phyloP scores from a whole-genome alignment of 2,888 invertebrate genomes.

The Nomada ferruginata region DNA sequence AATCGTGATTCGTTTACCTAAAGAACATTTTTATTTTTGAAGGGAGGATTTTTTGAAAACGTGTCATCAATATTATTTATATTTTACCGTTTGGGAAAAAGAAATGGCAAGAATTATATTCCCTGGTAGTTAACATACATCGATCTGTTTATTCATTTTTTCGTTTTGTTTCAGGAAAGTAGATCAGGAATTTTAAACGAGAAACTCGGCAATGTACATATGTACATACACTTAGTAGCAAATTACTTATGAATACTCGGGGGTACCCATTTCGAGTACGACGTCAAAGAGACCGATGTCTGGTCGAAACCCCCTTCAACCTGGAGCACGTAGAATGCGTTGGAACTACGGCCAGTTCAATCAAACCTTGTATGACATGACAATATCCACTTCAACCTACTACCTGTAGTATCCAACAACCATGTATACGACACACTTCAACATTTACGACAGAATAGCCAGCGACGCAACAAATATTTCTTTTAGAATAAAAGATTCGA shows the following conservation, averaged over 20 bases:
- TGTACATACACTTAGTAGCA: conserved; percentile 25
- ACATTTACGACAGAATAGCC: neutral
- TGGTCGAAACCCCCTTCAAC: conserved; percentile 39
- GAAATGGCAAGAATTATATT: no score
- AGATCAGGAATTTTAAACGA: conserved; percentile 9
- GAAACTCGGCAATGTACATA: conserved; percentile 24
- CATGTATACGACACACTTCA: neutral
- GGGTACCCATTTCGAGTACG: conserved; percentile 31
- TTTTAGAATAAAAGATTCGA: no score
- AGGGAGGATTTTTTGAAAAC: no score
- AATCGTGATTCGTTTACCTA: neutral
- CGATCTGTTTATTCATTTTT: no score
- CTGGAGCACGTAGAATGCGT: conserved; percentile 40
- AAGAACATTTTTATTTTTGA: neutral
- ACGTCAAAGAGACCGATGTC: conserved; percentile 50
- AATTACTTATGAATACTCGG: conserved; percentile 49
- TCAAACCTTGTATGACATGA: conserved; percentile 49
- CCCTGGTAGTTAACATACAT: no score
- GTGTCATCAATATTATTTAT: no score
- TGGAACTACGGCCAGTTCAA: conserved; percentile 46
- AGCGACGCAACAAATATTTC: neutral
- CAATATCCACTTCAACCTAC: conserved; percentile 37
- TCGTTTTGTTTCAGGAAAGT: neutral
- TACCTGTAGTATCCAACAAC: conserved; percentile 16
- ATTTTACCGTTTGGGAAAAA: no score